These are phyloP conservation scores for Eira barbara DNA, from an alignment of 2,113 vertebrate species.

Conservation along the genomic window DNA sequence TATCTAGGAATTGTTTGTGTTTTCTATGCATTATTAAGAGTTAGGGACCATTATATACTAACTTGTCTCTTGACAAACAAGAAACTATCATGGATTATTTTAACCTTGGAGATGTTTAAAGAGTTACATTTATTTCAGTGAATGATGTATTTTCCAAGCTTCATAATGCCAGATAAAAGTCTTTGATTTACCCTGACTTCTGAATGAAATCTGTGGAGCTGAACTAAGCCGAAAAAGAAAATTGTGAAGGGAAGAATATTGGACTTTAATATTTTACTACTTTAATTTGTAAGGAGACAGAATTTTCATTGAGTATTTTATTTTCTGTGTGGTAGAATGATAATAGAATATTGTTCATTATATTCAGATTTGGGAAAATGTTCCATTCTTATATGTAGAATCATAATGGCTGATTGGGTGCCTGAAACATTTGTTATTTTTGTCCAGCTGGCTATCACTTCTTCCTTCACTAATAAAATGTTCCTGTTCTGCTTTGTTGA, in stretches of 20 bases:
- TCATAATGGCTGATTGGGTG: neutral
- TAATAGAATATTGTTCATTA: neutral
- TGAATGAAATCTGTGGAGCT: neutral
- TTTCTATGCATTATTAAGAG: neutral
- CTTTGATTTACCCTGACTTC: neutral
- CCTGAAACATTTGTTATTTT: neutral
- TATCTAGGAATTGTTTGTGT: neutral
- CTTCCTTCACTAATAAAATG: neutral
- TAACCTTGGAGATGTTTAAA: neutral
- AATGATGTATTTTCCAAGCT: neutral
- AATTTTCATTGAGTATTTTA: constrained; percentile 11
- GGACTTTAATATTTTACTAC: neutral
- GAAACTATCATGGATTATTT: neutral
- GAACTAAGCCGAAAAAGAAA: neutral
- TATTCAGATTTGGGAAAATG: neutral
- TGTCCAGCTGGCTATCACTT: neutral
- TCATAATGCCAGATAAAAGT: neutral
- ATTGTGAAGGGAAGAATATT: neutral
- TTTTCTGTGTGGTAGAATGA: neutral
- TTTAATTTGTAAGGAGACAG: neutral
- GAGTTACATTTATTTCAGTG: neutral
- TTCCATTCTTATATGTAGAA: neutral
- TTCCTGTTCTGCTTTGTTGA: neutral
- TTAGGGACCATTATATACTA: neutral
- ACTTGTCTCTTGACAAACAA: neutral